Percentiles rank a stretch among this genome's conserved stretches.
phyloP scores from a whole-genome alignment of 2,888 invertebrate species.

The Synanthedon andrenaeformis region DNA sequence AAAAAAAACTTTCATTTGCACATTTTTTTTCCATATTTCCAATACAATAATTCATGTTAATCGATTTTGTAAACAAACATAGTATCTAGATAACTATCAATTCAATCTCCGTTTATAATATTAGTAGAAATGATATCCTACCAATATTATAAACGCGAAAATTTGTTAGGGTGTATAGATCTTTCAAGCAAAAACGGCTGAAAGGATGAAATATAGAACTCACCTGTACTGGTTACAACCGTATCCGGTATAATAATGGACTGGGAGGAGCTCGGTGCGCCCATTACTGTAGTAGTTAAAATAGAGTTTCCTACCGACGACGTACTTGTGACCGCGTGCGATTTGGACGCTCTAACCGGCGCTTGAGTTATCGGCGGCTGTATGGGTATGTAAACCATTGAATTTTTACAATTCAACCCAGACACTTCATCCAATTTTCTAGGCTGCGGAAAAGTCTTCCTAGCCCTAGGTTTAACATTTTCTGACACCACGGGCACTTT shows the following conservation, averaged over 20 bases:
- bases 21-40: too few species aligned
- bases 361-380: conserved; percentile 53
- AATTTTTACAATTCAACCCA: conserved; percentile 53
- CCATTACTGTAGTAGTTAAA: neutral
- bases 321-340: conserved; percentile 4
- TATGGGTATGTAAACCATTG: conserved; percentile 64
- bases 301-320: too few species aligned
- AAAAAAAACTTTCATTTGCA: too few species aligned
- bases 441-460: conserved; percentile 53
- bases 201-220: conserved; percentile 6
- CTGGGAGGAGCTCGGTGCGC: conserved; percentile 4
- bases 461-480: conserved; percentile 37
- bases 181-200: too few species aligned
- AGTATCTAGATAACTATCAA: too few species aligned
- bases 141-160: too few species aligned
- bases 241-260: neutral
- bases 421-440: conserved; percentile 43
- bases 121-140: too few species aligned
- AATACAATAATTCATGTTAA: too few species aligned
- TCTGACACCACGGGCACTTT: conserved; percentile 21
- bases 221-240: conserved; percentile 12
- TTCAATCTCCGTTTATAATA: too few species aligned
- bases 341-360: conserved; percentile 23
- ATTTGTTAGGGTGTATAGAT: too few species aligned
- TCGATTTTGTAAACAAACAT: too few species aligned